Conservation (phyloP, 2,797 vertebrate species). For the Micromesistius poutassou region DNA sequence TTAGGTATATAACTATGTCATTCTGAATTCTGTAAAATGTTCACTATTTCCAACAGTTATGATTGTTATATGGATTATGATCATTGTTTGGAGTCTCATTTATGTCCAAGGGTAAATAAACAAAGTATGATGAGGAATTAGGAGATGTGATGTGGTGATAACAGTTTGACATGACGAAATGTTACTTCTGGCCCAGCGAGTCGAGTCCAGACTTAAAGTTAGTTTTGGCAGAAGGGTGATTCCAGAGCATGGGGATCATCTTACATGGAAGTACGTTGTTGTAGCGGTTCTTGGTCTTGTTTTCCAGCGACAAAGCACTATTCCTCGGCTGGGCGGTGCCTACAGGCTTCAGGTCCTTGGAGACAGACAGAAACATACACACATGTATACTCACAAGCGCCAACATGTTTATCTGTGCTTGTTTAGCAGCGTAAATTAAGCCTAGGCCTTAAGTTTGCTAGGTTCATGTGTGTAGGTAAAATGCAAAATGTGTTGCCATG, state of each 20-base stretch:
- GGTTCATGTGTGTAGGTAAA: background rate
- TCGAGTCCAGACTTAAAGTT: background rate
- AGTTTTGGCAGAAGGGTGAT: slow-evolving; percentile 10
- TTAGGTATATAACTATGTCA: background rate
- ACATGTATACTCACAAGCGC: background rate
- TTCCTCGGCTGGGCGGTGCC: slow-evolving; percentile 81
- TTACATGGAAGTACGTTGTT: slow-evolving; percentile 95
- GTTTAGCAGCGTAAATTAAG: background rate
- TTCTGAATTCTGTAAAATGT: background rate
- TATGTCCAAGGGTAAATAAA: background rate
- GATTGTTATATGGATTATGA: background rate
- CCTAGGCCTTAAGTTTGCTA: background rate
- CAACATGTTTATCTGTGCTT: background rate
- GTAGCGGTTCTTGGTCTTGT: slow-evolving; percentile 94
- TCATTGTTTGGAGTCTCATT: background rate
- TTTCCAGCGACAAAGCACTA: slow-evolving; percentile 77
- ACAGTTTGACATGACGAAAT: background rate
- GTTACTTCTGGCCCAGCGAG: background rate
- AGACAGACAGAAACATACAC: slow-evolving; percentile 6
- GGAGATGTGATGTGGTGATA: background rate
- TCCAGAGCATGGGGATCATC: slow-evolving; percentile 36
- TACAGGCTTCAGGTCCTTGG: slow-evolving; percentile 83
- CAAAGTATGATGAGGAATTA: background rate
- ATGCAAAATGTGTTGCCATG: background rate
- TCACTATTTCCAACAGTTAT: background rate